These are phyloP conservation scores for Ochropleura leucogaster DNA, from an alignment of 2,888 invertebrate species.

Conservation along the genomic window DNA sequence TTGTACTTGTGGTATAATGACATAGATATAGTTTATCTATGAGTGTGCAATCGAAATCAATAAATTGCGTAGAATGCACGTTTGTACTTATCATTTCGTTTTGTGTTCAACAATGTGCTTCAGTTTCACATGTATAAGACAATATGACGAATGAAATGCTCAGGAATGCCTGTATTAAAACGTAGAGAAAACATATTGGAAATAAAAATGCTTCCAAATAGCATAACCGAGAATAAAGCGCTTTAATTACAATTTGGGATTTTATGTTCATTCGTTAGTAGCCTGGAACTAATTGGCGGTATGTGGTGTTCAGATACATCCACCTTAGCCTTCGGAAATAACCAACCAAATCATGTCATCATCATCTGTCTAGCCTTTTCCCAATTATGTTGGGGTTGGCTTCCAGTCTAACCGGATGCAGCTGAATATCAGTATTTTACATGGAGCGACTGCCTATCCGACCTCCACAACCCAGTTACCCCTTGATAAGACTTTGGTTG, in stretches of 20 bases:
- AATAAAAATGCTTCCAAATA: neutral
- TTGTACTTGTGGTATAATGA: slow-evolving; percentile 5
- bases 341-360: too few relatives aligned
- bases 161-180: neutral
- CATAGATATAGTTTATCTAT: slow-evolving; percentile 33
- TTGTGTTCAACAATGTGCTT: neutral
- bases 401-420: too few relatives aligned
- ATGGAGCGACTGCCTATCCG: too few relatives aligned
- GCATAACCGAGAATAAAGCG: neutral
- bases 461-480: too few relatives aligned
- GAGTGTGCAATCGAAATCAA: slow-evolving; percentile 38
- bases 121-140: neutral
- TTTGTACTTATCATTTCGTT: neutral
- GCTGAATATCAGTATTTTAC: too few relatives aligned
- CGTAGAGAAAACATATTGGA: neutral
- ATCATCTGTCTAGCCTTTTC: too few relatives aligned
- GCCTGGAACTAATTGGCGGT: neutral
- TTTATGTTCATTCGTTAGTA: neutral
- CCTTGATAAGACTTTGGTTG: too few relatives aligned
- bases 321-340: neutral
- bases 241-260: neutral
- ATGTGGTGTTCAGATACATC: neutral
- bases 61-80: slow-evolving; percentile 14
- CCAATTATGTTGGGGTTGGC: too few relatives aligned
- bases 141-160: neutral